phyloP scores from a whole-genome alignment of 35 echinoderm and acorn worm species.

The Heliocidaris erythrogramma region DNA sequence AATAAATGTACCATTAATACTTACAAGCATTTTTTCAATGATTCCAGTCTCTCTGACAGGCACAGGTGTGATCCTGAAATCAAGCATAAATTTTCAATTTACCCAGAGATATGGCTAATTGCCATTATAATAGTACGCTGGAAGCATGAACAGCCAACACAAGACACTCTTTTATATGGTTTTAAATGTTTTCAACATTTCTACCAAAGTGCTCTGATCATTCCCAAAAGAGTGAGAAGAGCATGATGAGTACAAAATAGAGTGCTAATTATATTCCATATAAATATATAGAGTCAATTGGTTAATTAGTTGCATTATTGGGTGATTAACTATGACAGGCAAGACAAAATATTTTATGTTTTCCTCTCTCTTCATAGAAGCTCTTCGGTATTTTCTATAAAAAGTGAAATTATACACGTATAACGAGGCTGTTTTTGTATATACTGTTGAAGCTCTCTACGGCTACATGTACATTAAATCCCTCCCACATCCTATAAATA shows the following conservation, averaged over 20 bases:
- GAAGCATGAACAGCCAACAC: neutral
- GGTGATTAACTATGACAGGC: too few relatives aligned
- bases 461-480: too few relatives aligned
- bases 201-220: neutral
- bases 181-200: neutral
- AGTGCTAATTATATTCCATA: too few relatives aligned
- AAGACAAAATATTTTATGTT: too few relatives aligned
- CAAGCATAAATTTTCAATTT: neutral
- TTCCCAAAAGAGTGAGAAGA: neutral
- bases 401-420: too few relatives aligned
- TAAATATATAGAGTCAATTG: neutral
- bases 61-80: conserved; percentile 11
- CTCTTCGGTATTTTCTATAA: too few relatives aligned
- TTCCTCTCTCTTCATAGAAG: too few relatives aligned
- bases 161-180: neutral
- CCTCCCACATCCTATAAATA: too few relatives aligned
- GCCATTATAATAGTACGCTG: neutral
- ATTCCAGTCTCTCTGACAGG: conserved; percentile 65
- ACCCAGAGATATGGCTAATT: neutral
- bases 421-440: too few relatives aligned
- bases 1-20: neutral
- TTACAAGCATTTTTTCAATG: conserved; percentile 73
- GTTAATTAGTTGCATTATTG: too few relatives aligned
- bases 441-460: too few relatives aligned
- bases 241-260: neutral